Percentiles rank a stretch among this genome's conserved stretches.
phyloP scores from a whole-genome alignment of 2,888 invertebrate species.

The Doris montereyensis region DNA sequence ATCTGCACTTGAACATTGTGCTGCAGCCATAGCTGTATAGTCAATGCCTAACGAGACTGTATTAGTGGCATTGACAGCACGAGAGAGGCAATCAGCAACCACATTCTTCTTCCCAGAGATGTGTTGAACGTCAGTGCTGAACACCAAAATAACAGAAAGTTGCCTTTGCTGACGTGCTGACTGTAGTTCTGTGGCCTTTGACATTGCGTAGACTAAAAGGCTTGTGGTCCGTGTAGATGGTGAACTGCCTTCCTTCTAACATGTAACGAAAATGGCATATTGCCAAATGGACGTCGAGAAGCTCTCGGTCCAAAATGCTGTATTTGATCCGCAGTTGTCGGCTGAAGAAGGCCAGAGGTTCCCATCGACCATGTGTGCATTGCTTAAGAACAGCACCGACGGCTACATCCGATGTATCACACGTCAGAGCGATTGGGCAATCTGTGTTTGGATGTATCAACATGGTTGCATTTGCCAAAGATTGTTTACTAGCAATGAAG shows the following conservation, averaged over 20 bases:
- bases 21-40: slow-evolving; percentile 25
- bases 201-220: background rate
- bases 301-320: slow-evolving; percentile 24
- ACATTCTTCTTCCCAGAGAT: slow-evolving; percentile 9
- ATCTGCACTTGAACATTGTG: background rate
- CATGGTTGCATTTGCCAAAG: slow-evolving; percentile 2
- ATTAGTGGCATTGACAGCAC: background rate
- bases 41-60: slow-evolving; percentile 16
- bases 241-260: background rate
- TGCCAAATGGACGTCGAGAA: slow-evolving; percentile 4
- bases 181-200: background rate
- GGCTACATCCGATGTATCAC: slow-evolving; percentile 12
- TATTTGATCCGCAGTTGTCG: slow-evolving; percentile 6
- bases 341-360: slow-evolving; percentile 27
- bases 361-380: slow-evolving; percentile 2
- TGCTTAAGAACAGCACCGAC: slow-evolving; percentile 13
- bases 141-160: background rate
- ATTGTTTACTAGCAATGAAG: background rate
- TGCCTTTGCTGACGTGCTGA: slow-evolving; percentile 16
- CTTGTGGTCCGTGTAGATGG: background rate
- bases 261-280: slow-evolving; percentile 8
- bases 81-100: slow-evolving; percentile 18
- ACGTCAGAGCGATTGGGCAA: background rate
- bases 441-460: slow-evolving; percentile 18
- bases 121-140: slow-evolving; percentile 8